These are phyloP conservation scores for Scaptomyza hsui DNA, from an alignment of 1,140 invertebrate genomes.

Conservation along the genomic window DNA sequence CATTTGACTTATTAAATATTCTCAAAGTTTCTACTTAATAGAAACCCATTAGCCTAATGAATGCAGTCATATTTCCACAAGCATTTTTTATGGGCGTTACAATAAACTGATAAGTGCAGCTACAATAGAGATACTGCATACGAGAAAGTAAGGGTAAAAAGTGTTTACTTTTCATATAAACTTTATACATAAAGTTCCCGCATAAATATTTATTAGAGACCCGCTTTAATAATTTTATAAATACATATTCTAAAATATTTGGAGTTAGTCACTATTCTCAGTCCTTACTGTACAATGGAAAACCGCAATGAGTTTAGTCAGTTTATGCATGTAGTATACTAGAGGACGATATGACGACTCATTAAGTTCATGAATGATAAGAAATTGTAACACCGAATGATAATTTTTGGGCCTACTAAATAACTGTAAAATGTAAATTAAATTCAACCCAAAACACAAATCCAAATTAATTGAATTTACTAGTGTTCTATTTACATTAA, in stretches of 20 bases:
- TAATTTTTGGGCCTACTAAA: not conserved
- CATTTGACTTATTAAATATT: too few relatives aligned
- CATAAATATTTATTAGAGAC: too few relatives aligned
- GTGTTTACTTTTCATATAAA: too few relatives aligned
- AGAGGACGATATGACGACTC: not conserved
- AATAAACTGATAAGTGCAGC: not conserved
- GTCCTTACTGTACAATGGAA: not conserved
- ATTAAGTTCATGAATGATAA: slow-evolving; percentile 11
- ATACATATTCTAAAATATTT: not conserved
- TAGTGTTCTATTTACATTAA: slow-evolving; percentile 16
- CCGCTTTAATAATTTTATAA: too few relatives aligned
- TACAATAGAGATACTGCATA: not conserved
- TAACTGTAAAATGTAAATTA: slow-evolving; percentile 18
- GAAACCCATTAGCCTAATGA: too few relatives aligned
- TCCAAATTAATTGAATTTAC: slow-evolving; percentile 7
- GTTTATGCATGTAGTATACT: not conserved
- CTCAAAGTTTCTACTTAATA: too few relatives aligned
- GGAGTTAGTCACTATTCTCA: not conserved
- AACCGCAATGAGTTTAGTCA: not conserved
- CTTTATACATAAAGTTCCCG: too few relatives aligned
- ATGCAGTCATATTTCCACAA: not conserved
- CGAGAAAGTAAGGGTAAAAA: too few relatives aligned
- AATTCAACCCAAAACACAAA: not conserved
- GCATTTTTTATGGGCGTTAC: not conserved
- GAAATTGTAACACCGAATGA: not conserved